Percentiles rank a stretch among this genome's conserved stretches.
These are phyloP conservation scores for Tachycineta bicolor DNA, from an alignment of 2,113 vertebrate species.

Conservation along the genomic window DNA sequence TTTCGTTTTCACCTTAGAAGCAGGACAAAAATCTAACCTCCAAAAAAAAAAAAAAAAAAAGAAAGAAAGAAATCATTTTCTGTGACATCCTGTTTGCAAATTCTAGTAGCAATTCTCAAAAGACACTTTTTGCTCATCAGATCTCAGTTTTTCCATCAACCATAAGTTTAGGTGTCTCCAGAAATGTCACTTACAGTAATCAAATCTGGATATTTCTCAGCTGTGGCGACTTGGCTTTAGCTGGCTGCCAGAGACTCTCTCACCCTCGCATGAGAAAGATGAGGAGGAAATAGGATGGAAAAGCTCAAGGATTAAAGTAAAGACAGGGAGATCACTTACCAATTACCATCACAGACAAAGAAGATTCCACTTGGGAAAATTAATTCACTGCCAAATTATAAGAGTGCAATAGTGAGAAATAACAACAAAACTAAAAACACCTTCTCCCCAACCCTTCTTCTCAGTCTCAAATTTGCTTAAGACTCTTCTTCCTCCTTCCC, in stretches of 20 bases:
- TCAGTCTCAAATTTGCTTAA: neutral
- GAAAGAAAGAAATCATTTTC: neutral
- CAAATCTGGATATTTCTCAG: neutral
- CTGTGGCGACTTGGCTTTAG: rapidly evolving
- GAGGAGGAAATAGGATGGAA: neutral
- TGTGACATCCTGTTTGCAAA: neutral
- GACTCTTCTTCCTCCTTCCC: neutral
- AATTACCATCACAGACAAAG: neutral
- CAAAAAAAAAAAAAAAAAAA: no score
- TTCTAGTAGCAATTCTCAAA: neutral
- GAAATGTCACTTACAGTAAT: neutral
- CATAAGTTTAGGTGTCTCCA: neutral
- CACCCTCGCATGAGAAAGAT: neutral
- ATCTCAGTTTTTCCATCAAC: neutral
- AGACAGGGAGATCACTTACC: neutral
- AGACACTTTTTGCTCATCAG: neutral
- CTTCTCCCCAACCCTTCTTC: neutral
- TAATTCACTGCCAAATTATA: neutral
- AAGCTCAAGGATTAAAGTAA: neutral
- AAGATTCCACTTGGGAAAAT: neutral
- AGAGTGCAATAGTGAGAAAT: neutral
- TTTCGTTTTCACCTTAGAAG: no score
- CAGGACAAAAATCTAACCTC: no score
- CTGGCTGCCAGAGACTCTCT: neutral
- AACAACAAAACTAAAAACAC: neutral